A percentile compares a stretch with the other conserved stretches of the same genome.
Evolutionary conservation across 2,797 vertebrate species (phyloP).

Genomic region (Myotis planiceps): DNA sequence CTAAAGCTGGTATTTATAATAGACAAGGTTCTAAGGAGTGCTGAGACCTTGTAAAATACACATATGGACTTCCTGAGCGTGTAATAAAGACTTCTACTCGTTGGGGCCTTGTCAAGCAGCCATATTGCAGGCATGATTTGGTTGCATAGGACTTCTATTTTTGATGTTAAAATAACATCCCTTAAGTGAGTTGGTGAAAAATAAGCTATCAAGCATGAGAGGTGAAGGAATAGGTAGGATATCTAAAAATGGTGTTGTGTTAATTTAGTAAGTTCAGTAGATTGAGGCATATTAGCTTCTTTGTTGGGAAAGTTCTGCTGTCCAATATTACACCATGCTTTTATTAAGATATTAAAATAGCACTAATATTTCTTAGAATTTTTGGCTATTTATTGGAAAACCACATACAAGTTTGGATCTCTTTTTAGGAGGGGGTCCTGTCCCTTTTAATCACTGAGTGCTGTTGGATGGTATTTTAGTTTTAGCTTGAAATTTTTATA

Average conservation of each 20-base stretch:
- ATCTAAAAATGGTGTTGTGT: not conserved
- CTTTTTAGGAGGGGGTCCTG: not conserved
- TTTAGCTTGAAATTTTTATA: not conserved
- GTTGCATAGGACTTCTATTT: not conserved
- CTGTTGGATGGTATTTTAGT: not conserved
- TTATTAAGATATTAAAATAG: not conserved
- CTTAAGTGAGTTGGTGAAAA: slow-evolving; percentile 9
- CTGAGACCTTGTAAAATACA: slow-evolving; percentile 78
- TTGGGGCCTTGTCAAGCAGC: slow-evolving; percentile 46
- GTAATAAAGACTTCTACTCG: slow-evolving; percentile 66
- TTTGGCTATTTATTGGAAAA: not conserved
- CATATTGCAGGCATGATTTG: slow-evolving; percentile 46
- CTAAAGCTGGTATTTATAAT: slow-evolving; percentile 83
- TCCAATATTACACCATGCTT: not conserved
- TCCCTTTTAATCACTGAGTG: not conserved
- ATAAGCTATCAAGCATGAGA: not conserved
- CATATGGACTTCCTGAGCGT: slow-evolving; percentile 45
- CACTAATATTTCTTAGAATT: not conserved
- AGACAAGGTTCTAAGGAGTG: slow-evolving; percentile 81
- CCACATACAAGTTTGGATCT: not conserved
- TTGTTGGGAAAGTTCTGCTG: not conserved
- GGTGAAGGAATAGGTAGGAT: not conserved
- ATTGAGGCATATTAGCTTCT: not conserved
- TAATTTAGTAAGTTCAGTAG: not conserved
- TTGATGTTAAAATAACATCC: slow-evolving; percentile 20